Base-by-base conservation (phyloP, 2,888 invertebrate genomes). In the Cheilosia impressa region DNA sequence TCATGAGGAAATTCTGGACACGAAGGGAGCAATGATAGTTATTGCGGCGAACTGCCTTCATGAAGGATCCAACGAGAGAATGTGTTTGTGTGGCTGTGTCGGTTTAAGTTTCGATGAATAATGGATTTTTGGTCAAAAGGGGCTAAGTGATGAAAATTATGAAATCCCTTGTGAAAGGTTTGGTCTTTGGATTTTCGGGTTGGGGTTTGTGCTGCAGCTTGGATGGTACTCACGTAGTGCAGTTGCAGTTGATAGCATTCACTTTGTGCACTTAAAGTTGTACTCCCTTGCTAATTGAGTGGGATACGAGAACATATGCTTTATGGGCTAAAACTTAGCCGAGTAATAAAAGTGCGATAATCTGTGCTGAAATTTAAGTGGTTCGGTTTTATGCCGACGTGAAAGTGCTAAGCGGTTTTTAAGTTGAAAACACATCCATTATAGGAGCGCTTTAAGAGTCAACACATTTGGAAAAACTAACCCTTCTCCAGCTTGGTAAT, bases 41-140 rank as follows among this genome's bases (percentile, higher is more conserved):
- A 71, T 78, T 50, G 55, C 41, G 38, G 66, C 27, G 57, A 17
- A 27, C 71, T 53, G 60, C 52, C 57, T 69, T 69, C 45, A 38
- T 38, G 4, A 13, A 38, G 38, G 38, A 52, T 62, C 24, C 15
- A 58, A 9, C 3, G 9, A 47, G 71, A 52, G 63, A 58, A 55
- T 45, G 19, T 27, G 52, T 10, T 4, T 62, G 31, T 79, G 43
- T 52, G 69, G 22, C 27, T 76, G 19, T 57, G 65, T 15, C 19
- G 53, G 58, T 60, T 73, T 68, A 58, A 78, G 66, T 58, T 79
- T 73, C 73, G 52, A 78, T 83, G 83, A 79, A 79, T 84, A 84
- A 84, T 84, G 83, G 73, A 79, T 75, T 75, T 58, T 45, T 84
- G 83, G 69, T 79, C 83, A 75, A 58, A 79, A 58, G 57, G 68